Evolutionary conservation across 2,888 invertebrate genomes (phyloP), one percentile per base, ranked within the genome.

Genomic region (Drosophila mayaguana): DNA sequence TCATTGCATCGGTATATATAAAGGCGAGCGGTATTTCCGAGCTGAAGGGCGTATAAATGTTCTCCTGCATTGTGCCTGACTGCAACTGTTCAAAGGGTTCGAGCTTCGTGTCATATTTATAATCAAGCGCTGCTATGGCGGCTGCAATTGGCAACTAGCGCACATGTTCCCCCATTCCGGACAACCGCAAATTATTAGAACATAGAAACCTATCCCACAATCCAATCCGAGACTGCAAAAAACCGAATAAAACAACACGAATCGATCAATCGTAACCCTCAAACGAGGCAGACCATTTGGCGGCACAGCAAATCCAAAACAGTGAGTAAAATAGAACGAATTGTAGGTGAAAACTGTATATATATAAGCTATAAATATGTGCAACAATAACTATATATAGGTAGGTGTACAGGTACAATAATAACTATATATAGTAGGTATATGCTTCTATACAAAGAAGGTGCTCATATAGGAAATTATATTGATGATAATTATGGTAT

Each of bases 1-100:
- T 18, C 11, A n/a, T 2, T 4, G 65, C 50, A 20, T 75, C 72
- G 32, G 85, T 74, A 34, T 62, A 83, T 28, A 75, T 48, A 14
- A 85, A 91, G 1, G 91, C 89, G 46, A 79, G 64, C 0, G 90
- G 91, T 8, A 89, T 75, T 20, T 90, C 90, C 60, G 69, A 57
- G 11, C 68, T 72, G 6, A 80, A 86, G 0, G 88, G 86, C 59
- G 90, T 70, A 20, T 54, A 66, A 16, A 86, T 61, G 7, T 43
- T 59, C 18, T 48, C 64, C 48, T 45, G 48, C 85, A 87, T 81
- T 67, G 63, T 62, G 20, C 9, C 18, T 32, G 14, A 50, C 8
- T 34, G 22, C 45, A 42, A 80, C 88, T 85, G 66, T 60, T 53
- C 51, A 36, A 12, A 6, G 11, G 16, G 22, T 40, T 46, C 57